phyloP scores from a whole-genome alignment of 2,888 invertebrate genomes.

The Colostygia pectinataria region DNA sequence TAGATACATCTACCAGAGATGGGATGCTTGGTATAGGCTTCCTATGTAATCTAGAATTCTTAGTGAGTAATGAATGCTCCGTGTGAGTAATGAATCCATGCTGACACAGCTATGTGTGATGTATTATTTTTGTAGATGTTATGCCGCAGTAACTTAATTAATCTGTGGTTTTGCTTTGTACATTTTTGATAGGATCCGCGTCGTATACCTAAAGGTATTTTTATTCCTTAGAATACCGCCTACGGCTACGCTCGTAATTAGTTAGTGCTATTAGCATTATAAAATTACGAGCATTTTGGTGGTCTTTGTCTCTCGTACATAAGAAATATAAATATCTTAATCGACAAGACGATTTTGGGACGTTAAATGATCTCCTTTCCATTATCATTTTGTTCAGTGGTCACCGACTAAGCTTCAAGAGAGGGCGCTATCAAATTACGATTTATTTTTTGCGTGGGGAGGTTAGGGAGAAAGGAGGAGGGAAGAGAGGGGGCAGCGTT shows the following conservation, averaged over 20 bases:
- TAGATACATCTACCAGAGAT: not conserved
- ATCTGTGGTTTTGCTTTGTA: slow-evolving; percentile 12
- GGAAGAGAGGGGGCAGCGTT: slow-evolving; percentile 40
- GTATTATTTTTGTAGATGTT: slow-evolving; percentile 32
- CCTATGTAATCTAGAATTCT: slow-evolving; percentile 34
- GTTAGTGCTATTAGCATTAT: too few species aligned
- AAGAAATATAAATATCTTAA: slow-evolving; percentile 24
- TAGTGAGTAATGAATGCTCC: slow-evolving; percentile 36
- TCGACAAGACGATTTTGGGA: slow-evolving; percentile 20
- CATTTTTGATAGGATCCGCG: slow-evolving; percentile 24
- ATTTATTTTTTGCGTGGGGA: slow-evolving; percentile 52
- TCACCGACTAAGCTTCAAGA: slow-evolving; percentile 33
- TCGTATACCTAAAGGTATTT: too few species aligned
- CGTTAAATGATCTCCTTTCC: slow-evolving; percentile 27
- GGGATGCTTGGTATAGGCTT: too few species aligned
- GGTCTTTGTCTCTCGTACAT: too few species aligned
- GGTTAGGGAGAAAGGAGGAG: slow-evolving; percentile 17
- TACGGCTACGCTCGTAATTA: too few species aligned
- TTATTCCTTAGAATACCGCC: too few species aligned
- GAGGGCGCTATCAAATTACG: slow-evolving; percentile 62
- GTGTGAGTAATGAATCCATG: slow-evolving; percentile 37
- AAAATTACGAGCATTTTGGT: not conserved
- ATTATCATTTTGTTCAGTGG: slow-evolving; percentile 35
- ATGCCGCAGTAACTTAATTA: not conserved
- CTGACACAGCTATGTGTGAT: slow-evolving; percentile 36